Evolutionary conservation across 2,888 invertebrate species (phyloP).

Genomic region (Mimachlamys varia): DNA sequence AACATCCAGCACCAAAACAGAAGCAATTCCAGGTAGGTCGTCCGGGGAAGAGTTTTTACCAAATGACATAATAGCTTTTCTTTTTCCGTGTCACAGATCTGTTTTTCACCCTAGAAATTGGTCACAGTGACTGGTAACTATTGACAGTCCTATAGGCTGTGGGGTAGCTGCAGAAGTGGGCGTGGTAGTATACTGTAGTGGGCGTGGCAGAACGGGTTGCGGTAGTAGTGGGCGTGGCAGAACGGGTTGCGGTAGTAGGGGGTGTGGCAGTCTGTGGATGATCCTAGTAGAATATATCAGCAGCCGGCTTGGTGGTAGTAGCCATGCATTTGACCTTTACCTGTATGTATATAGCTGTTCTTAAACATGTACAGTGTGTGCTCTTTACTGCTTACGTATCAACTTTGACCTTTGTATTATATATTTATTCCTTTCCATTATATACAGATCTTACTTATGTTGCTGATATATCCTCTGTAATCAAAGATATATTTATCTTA

Average conservation of each 20-base stretch:
- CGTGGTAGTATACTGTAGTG: neutral
- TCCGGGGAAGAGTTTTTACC: neutral
- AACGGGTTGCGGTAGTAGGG: neutral
- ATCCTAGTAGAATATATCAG: neutral
- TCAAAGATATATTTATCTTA: too few species aligned
- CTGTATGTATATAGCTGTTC: neutral
- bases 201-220: neutral
- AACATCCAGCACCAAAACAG: constrained; percentile 48
- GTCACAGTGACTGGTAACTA: too few species aligned
- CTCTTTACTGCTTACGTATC: constrained; percentile 43
- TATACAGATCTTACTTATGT: too few species aligned
- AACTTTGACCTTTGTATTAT: constrained; percentile 42
- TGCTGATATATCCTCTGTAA: too few species aligned
- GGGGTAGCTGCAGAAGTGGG: too few species aligned
- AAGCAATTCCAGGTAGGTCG: constrained; percentile 50
- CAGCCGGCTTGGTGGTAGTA: neutral
- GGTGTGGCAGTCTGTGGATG: neutral
- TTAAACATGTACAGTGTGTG: constrained; percentile 33
- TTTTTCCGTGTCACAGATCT: neutral
- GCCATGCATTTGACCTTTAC: neutral
- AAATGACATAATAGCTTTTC: neutral
- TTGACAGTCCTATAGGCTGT: too few species aligned
- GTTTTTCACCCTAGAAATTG: neutral
- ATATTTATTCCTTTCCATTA: too few species aligned
- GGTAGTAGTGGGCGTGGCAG: neutral